These are phyloP conservation scores for Rapana venosa DNA, from an alignment of 2,888 invertebrate genomes.

Conservation along the genomic window DNA sequence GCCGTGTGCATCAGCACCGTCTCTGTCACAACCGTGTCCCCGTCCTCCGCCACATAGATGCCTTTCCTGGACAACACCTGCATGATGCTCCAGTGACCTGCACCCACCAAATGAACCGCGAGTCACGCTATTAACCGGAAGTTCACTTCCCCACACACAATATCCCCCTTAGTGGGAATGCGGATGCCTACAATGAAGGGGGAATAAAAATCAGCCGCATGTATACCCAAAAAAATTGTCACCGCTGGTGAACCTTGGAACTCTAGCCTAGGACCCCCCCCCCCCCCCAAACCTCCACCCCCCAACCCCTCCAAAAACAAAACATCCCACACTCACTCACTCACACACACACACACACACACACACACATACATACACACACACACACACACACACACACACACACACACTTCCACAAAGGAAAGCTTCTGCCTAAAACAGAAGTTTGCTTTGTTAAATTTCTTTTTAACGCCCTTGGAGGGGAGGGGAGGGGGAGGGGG, in stretches of 20 bases:
- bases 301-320: not conserved
- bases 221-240: not conserved
- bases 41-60: slow-evolving; percentile 88
- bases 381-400: too few species aligned
- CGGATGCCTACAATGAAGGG: not conserved
- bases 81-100: slow-evolving; percentile 94
- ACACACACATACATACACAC: not conserved
- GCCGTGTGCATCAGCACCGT: slow-evolving; percentile 96
- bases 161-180: not conserved
- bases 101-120: slow-evolving; percentile 37
- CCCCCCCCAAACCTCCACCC: not conserved
- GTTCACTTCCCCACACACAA: not conserved
- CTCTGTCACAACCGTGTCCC: slow-evolving; percentile 94
- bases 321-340: not conserved
- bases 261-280: too few species aligned
- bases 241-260: too few species aligned
- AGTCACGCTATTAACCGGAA: not conserved
- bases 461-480: too few species aligned
- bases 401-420: too few species aligned
- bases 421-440: too few species aligned
- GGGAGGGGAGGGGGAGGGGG: too few species aligned
- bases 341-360: not conserved
- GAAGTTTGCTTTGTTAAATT: too few species aligned
- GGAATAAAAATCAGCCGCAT: too few species aligned
- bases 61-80: slow-evolving; percentile 95